These are phyloP conservation scores for Oceanodroma leucorhoa DNA, from an alignment of 2,797 vertebrate genomes.

Conservation along the genomic window DNA sequence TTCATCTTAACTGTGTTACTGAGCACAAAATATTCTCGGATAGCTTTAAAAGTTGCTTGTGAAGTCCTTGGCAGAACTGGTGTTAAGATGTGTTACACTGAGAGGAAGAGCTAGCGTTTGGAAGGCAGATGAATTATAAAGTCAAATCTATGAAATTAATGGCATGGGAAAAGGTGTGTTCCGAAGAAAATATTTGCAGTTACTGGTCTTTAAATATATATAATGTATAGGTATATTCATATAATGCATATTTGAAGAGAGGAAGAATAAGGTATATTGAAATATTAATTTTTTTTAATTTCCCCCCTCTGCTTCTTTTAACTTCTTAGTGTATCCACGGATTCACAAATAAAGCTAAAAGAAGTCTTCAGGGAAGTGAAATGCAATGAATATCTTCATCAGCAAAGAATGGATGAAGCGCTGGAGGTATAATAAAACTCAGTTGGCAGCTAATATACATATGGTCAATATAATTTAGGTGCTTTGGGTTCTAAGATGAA, in stretches of 20 bases:
- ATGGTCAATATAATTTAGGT: not conserved
- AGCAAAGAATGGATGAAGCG: not conserved
- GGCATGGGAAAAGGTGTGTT: not conserved
- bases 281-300: not conserved
- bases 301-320: not conserved
- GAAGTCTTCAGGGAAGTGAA: constrained; percentile 24
- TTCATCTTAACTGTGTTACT: not conserved
- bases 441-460: not conserved
- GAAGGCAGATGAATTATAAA: not conserved
- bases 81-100: not conserved
- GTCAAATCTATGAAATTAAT: not conserved
- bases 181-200: not conserved
- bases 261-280: not conserved
- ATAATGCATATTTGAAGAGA: not conserved
- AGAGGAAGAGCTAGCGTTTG: not conserved
- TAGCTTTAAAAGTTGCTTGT: not conserved
- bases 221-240: not conserved
- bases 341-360: constrained; percentile 31
- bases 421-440: constrained; percentile 59
- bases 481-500: not conserved
- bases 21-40: not conserved
- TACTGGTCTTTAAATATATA: not conserved
- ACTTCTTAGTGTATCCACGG: constrained; percentile 36
- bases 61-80: not conserved
- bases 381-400: constrained; percentile 18